These are phyloP conservation scores for Calephelis nemesis DNA, from an alignment of 1,140 invertebrate genomes.

Conservation along the genomic window DNA sequence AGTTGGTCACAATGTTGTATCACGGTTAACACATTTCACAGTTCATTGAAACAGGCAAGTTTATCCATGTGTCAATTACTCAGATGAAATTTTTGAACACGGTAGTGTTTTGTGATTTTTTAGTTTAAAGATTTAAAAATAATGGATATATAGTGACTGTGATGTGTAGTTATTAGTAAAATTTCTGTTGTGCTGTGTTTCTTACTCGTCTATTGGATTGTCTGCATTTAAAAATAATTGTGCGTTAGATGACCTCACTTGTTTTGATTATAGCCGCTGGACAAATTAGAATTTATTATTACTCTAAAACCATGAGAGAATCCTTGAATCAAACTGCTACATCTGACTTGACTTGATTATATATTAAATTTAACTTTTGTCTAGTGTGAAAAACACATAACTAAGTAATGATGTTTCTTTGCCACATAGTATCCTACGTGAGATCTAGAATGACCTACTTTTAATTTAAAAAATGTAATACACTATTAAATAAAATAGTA, in stretches of 20 bases:
- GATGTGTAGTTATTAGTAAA: neutral
- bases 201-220: neutral
- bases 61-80: constrained; percentile 19
- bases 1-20: neutral
- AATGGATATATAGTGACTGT: neutral
- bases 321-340: constrained; percentile 1
- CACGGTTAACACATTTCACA: neutral
- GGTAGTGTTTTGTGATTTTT: constrained; percentile 20
- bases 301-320: constrained; percentile 4
- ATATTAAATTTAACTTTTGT: neutral
- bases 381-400: no score
- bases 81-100: constrained; percentile 11
- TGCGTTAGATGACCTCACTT: constrained; percentile 19
- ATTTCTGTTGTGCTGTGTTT: constrained; percentile 17
- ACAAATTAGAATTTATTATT: neutral
- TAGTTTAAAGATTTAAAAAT: constrained; percentile 8
- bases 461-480: neutral
- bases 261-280: constrained; percentile 3
- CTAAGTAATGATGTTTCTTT: neutral
- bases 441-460: neutral
- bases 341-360: neutral
- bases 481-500: no score
- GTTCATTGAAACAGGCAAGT: neutral
- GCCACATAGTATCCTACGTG: neutral
- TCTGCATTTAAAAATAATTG: neutral